Conservation (phyloP, 2,797 vertebrate genomes). For the Sebastes jordani region DNA sequence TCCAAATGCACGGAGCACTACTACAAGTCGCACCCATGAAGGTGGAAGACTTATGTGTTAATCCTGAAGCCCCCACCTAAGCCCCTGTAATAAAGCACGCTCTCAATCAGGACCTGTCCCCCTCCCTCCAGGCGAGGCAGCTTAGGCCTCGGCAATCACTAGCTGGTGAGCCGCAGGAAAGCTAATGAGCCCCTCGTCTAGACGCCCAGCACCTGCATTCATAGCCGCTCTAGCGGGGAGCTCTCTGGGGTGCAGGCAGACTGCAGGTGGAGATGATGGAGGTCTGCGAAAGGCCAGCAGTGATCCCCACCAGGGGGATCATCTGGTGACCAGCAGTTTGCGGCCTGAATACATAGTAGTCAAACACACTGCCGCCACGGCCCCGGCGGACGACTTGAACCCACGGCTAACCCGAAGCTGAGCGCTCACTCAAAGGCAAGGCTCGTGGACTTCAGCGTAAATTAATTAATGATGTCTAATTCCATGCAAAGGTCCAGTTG, state of each 20-base stretch:
- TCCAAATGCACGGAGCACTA: constrained; percentile 66
- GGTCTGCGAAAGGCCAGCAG: constrained; percentile 72
- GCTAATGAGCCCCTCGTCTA: constrained; percentile 84
- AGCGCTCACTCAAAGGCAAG: constrained; percentile 41
- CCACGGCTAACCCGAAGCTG: constrained; percentile 48
- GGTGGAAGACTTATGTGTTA: constrained; percentile 83
- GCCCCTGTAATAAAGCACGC: constrained; percentile 83
- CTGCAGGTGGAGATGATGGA: constrained; percentile 78
- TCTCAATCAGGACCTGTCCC: constrained; percentile 84
- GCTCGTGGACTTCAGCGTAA: constrained; percentile 47
- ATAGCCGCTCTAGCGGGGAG: constrained; percentile 58
- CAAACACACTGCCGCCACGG: constrained; percentile 31
- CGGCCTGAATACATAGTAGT: constrained; percentile 70
- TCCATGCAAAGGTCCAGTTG: constrained; percentile 51
- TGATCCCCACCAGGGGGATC: constrained; percentile 62
- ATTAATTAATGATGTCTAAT: constrained; percentile 63
- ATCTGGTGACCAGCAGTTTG: constrained; percentile 66
- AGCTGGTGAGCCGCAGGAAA: constrained; percentile 81
- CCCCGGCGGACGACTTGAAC: constrained; percentile 55
- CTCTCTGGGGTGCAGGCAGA: constrained; percentile 68
- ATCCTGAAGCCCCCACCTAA: constrained; percentile 79
- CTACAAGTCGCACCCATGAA: constrained; percentile 78
- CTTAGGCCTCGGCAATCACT: constrained; percentile 82
- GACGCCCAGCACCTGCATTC: constrained; percentile 81
- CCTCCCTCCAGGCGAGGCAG: constrained; percentile 73